These are phyloP conservation scores for Stenotaenia linearis DNA, from an alignment of 2,888 invertebrate genomes.

Conservation along the genomic window DNA sequence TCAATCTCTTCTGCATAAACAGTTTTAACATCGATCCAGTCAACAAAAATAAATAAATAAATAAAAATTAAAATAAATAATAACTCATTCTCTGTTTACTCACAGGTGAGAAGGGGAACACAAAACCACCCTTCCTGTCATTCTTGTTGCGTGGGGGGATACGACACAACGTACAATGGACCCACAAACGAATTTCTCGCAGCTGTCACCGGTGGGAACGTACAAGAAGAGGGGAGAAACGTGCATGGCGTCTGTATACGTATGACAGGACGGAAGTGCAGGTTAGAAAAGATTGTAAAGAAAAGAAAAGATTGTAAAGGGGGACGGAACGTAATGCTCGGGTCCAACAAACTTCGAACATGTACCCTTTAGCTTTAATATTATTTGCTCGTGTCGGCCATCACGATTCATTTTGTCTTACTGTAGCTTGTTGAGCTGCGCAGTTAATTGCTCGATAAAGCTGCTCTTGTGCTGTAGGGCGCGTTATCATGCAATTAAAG, in stretches of 20 bases:
- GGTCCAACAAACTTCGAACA: background rate
- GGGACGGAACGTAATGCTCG: background rate
- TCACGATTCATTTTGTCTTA: background rate
- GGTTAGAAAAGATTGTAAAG: background rate
- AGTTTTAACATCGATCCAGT: too few species aligned
- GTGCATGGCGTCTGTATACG: background rate
- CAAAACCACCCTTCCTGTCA: conserved; percentile 13
- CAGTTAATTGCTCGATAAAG: conserved; percentile 37
- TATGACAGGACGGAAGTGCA: conserved; percentile 6
- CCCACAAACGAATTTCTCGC: conserved; percentile 14
- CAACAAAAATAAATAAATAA: too few species aligned
- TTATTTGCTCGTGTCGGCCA: background rate
- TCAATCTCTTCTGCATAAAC: background rate
- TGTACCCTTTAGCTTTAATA: background rate
- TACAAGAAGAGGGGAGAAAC: conserved; percentile 7
- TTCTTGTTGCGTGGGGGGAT: conserved; percentile 22
- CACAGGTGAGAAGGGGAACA: conserved; percentile 2
- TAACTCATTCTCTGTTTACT: conserved; percentile 2
- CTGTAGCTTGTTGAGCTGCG: conserved; percentile 19
- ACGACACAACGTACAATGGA: conserved; percentile 14
- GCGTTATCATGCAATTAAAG: conserved; percentile 36
- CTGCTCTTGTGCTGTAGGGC: conserved; percentile 28
- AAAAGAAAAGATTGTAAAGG: background rate
- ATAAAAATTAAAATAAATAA: background rate
- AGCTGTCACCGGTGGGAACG: conserved; percentile 24